These are phyloP conservation scores for Masnerella sp. DNA, from an alignment of 2,888 invertebrate species.

Conservation along the genomic window DNA sequence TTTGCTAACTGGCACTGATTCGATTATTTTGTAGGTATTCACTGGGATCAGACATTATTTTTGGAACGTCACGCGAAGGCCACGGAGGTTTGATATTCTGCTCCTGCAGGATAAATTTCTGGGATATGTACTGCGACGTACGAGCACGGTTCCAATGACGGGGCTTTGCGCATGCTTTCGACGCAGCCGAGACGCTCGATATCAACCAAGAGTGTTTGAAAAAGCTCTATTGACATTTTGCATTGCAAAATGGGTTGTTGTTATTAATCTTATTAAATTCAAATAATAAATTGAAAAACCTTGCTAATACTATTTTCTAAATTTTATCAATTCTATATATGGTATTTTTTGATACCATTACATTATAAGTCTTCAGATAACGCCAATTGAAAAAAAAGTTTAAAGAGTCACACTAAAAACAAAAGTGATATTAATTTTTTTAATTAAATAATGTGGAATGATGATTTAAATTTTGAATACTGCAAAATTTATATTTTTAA, in stretches of 20 bases:
- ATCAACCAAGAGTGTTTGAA: constrained; percentile 35
- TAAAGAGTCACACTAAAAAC: no score
- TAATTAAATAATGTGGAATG: no score
- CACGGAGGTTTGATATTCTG: constrained; percentile 5
- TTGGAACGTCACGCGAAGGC: neutral
- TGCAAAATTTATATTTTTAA: no score
- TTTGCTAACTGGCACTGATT: neutral
- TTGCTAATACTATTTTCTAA: no score
- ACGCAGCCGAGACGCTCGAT: constrained; percentile 44
- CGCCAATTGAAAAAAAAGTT: no score
- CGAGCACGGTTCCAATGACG: constrained; percentile 6
- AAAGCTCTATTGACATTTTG: constrained; percentile 14
- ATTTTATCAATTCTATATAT: no score
- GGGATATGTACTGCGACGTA: constrained; percentile 55
- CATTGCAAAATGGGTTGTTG: neutral
- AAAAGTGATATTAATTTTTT: no score
- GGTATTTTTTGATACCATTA: no score
- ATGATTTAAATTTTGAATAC: no score
- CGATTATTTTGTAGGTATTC: neutral
- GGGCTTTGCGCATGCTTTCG: constrained; percentile 42
- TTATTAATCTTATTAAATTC: neutral
- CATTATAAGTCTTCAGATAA: no score
- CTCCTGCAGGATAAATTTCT: constrained; percentile 41
- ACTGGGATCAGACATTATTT: neutral
- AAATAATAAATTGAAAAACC: neutral